Evolutionary conservation across 2,113 vertebrate genomes (phyloP).

Genomic region (Chauna torquata): DNA sequence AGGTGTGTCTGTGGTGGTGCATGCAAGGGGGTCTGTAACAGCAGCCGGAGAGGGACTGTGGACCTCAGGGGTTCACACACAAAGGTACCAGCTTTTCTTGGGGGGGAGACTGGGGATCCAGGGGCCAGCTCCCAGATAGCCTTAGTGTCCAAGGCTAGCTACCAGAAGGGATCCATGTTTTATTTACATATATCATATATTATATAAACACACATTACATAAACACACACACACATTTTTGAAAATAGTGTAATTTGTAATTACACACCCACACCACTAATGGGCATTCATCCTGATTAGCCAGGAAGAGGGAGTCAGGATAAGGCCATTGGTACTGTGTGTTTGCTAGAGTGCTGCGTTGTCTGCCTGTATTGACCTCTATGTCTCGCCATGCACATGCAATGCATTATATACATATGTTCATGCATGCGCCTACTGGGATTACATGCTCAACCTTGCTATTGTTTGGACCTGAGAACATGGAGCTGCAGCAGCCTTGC

Average conservation of each 20-base stretch:
- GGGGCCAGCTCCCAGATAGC: not conserved
- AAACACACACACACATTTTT: no score
- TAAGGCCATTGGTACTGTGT: not conserved
- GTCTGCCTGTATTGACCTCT: not conserved
- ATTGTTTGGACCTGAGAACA: not conserved
- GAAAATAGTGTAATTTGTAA: no score
- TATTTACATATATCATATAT: no score
- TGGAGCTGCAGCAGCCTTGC: not conserved
- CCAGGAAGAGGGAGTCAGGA: not conserved
- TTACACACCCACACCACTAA: not conserved
- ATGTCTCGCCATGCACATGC: not conserved
- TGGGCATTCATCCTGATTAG: not conserved
- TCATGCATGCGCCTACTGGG: not conserved
- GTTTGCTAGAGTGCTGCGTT: not conserved
- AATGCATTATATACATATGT: not conserved
- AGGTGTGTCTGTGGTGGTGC: not conserved
- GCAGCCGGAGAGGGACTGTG: not conserved
- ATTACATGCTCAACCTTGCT: not conserved
- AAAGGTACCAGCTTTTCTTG: not conserved
- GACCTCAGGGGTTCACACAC: not conserved
- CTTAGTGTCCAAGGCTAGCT: not conserved
- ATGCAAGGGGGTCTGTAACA: not conserved
- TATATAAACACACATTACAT: no score
- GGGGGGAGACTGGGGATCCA: not conserved
- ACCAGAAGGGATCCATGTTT: not conserved